These are phyloP conservation scores for Aix galericulata DNA, from an alignment of 2,113 vertebrate species.

Conservation along the genomic window DNA sequence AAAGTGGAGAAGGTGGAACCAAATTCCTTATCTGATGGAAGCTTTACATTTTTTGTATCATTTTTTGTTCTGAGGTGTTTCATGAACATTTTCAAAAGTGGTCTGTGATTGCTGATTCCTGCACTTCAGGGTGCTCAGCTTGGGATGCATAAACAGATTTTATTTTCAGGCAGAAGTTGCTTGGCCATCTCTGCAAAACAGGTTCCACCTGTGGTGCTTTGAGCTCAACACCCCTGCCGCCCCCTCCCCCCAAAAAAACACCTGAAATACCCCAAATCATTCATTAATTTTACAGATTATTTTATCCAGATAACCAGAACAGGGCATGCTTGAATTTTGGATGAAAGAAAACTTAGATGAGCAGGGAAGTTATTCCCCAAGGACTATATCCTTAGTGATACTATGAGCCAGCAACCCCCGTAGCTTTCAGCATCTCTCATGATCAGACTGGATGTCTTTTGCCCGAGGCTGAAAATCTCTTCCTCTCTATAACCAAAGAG, in stretches of 20 bases:
- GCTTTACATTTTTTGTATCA: neutral
- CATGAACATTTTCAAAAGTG: neutral
- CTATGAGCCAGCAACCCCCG: constrained; percentile 56
- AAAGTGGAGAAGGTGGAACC: neutral
- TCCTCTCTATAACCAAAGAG: constrained; percentile 68
- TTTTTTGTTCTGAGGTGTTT: neutral
- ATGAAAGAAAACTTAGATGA: constrained; percentile 67
- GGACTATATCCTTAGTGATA: constrained; percentile 52
- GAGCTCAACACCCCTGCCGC: neutral
- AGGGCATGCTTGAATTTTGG: constrained; percentile 54
- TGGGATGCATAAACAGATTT: neutral
- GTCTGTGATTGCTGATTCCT: neutral
- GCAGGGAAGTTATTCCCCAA: constrained; percentile 50
- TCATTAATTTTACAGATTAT: constrained; percentile 26
- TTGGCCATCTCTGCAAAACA: neutral
- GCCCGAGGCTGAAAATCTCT: constrained; percentile 69
- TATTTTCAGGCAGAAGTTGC: neutral
- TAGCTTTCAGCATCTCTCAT: constrained; percentile 70
- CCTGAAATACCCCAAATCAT: constrained; percentile 4
- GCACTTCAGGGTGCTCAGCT: neutral
- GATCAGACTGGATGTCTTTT: constrained; percentile 72
- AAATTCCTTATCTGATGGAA: neutral
- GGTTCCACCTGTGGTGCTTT: neutral
- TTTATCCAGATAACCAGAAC: constrained; percentile 48
- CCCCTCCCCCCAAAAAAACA: neutral